Evolutionary conservation across 1,140 invertebrate species (phyloP).

Genomic region (Halictus rubicundus): DNA sequence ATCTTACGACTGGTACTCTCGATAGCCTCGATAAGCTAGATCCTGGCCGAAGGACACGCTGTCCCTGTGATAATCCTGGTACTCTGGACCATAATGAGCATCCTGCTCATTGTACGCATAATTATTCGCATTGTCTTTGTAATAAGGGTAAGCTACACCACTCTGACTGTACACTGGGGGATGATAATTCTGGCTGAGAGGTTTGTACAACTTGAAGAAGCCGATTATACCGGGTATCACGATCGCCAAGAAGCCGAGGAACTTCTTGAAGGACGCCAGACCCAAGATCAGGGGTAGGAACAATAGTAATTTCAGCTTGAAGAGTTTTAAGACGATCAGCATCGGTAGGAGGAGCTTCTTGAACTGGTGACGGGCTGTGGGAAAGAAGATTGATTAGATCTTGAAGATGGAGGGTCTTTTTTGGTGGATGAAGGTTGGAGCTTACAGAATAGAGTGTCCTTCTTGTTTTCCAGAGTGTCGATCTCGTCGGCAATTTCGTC

Average conservation of each 20-base stretch:
- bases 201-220: constrained; percentile 89
- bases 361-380: constrained; percentile 86
- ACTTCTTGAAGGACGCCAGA: constrained; percentile 90
- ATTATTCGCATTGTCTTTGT: constrained; percentile 75
- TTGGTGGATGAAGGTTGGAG: constrained; percentile 48
- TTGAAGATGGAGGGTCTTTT: neutral
- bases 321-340: constrained; percentile 89
- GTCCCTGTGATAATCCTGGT: constrained; percentile 77
- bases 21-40: constrained; percentile 86
- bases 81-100: constrained; percentile 61
- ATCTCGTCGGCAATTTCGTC: constrained; percentile 91
- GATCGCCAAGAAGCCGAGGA: constrained; percentile 88
- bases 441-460: constrained; percentile 89
- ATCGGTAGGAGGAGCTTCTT: constrained; percentile 91
- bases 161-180: constrained; percentile 80
- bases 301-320: constrained; percentile 90
- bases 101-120: constrained; percentile 51
- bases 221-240: constrained; percentile 88
- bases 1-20: constrained; percentile 74
- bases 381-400: neutral
- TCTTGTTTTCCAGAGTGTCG: constrained; percentile 89
- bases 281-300: constrained; percentile 91
- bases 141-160: constrained; percentile 80
- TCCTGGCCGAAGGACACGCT: constrained; percentile 84
- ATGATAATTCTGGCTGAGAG: constrained; percentile 76